Percentiles rank a stretch among this genome's conserved stretches.
phyloP scores from a whole-genome alignment of 2,797 vertebrate species.

The Kryptopterus vitreolus region DNA sequence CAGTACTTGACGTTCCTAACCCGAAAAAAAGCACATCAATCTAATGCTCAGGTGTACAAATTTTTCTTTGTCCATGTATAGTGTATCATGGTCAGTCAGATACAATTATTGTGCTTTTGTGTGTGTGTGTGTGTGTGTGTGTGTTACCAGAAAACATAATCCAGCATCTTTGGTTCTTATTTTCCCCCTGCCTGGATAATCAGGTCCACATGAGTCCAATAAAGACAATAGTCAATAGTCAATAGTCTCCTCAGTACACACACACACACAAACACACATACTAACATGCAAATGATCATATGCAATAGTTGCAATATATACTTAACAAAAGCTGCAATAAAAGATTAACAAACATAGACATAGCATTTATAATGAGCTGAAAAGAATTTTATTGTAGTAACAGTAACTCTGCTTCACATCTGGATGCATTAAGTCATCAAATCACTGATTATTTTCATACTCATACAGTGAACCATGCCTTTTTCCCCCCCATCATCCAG shows the following conservation, averaged over 20 bases:
- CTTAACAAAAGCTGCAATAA: too few relatives aligned
- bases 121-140: too few relatives aligned
- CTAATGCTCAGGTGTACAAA: too few relatives aligned
- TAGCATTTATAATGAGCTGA: neutral
- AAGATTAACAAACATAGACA: neutral
- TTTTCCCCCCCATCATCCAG: neutral
- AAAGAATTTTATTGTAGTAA: neutral
- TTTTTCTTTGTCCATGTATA: too few relatives aligned
- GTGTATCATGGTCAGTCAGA: conserved; percentile 19
- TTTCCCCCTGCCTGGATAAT: conserved; percentile 26
- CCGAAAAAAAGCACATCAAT: too few relatives aligned
- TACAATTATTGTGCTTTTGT: neutral
- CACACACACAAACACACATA: neutral
- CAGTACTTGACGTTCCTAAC: too few relatives aligned
- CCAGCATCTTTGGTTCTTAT: neutral
- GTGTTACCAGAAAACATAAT: neutral
- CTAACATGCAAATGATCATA: conserved; percentile 1
- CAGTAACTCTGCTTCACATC: neutral
- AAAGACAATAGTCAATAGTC: conserved; percentile 34
- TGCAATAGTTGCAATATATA: neutral
- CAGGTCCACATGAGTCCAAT: conserved; percentile 36
- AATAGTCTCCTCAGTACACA: conserved; percentile 12
- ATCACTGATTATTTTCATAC: neutral
- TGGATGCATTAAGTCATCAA: neutral
- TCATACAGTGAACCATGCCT: neutral